phyloP scores from a whole-genome alignment of 2,888 invertebrate species.

The Gortyna flavago region DNA sequence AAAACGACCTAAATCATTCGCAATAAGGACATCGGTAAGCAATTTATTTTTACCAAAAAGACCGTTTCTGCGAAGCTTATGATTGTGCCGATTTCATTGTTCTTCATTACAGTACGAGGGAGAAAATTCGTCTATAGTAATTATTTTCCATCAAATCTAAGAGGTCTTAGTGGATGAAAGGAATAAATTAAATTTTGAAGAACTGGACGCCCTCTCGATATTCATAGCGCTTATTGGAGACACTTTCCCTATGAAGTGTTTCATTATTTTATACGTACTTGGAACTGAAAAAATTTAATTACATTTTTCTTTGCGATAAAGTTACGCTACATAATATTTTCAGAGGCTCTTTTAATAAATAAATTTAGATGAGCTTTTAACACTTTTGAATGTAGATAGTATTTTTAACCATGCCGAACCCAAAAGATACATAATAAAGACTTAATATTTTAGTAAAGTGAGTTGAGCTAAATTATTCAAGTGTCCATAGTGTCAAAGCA shows the following conservation, averaged over 20 bases:
- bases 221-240: conserved; percentile 73
- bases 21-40: conserved; percentile 54
- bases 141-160: conserved; percentile 68
- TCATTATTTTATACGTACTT: conserved; percentile 64
- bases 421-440: conserved; percentile 11
- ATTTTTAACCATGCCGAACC: conserved; percentile 5
- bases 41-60: conserved; percentile 52
- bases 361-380: conserved; percentile 9
- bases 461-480: conserved; percentile 25
- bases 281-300: conserved; percentile 63
- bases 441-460: conserved; percentile 5
- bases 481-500: conserved; percentile 25
- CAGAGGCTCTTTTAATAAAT: background rate
- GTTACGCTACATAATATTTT: conserved; percentile 23
- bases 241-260: conserved; percentile 70
- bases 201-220: conserved; percentile 69
- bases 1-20: conserved; percentile 61
- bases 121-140: conserved; percentile 61
- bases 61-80: conserved; percentile 44
- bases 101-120: conserved; percentile 53
- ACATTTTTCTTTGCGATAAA: conserved; percentile 16
- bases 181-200: conserved; percentile 77
- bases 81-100: conserved; percentile 60
- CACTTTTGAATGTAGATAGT: conserved; percentile 1
- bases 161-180: conserved; percentile 71